Conservation (phyloP, 2,113 vertebrate genomes). For the Tetrax tetrax region DNA sequence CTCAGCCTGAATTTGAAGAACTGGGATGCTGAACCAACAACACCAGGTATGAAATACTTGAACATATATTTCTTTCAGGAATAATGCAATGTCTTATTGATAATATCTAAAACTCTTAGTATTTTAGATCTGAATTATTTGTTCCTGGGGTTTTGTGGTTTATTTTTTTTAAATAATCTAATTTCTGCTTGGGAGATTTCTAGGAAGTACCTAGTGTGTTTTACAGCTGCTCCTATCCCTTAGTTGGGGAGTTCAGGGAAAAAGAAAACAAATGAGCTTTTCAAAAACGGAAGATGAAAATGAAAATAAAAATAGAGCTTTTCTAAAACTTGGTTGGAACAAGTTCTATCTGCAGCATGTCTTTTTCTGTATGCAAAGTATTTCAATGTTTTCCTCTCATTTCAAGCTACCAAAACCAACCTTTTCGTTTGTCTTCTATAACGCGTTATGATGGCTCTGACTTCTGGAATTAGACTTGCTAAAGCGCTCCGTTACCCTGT, state of each 20-base stretch:
- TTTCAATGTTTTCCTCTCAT: not conserved
- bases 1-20: not conserved
- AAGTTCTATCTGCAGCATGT: not conserved
- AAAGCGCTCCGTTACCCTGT: slow-evolving; percentile 42
- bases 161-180: not conserved
- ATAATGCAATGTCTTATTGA: not conserved
- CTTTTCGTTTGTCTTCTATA: not conserved
- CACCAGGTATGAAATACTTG: not conserved
- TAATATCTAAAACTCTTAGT: not conserved
- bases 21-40: not conserved
- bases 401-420: not conserved
- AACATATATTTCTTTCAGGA: not conserved
- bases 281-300: not conserved
- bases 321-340: not conserved
- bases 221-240: not conserved
- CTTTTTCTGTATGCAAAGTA: not conserved
- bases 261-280: not conserved
- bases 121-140: not conserved
- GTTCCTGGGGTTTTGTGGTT: not conserved
- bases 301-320: not conserved
- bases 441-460: not conserved
- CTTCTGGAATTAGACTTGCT: slow-evolving; percentile 59
- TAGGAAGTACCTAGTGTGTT: not conserved
- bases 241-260: not conserved
- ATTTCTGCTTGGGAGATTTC: not conserved